phyloP scores from a whole-genome alignment of 1,140 invertebrate species.

The Sitobion miscanthi region DNA sequence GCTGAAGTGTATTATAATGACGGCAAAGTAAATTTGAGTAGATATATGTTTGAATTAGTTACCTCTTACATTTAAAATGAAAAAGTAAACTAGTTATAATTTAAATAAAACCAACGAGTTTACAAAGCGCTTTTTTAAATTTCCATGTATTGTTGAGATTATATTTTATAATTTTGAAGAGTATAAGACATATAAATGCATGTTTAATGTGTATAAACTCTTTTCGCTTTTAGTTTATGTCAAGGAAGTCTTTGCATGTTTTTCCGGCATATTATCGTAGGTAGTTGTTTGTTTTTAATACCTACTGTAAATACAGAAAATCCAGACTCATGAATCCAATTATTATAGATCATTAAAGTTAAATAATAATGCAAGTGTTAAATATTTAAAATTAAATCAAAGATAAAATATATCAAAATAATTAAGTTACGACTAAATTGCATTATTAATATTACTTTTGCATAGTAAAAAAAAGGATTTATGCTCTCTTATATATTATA shows the following conservation, averaged over 20 bases:
- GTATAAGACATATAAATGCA: background rate
- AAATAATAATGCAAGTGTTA: background rate
- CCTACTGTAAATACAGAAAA: background rate
- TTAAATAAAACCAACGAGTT: background rate
- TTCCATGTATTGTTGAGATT: background rate
- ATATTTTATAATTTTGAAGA: background rate
- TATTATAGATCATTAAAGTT: background rate
- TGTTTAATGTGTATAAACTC: background rate
- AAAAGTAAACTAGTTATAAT: background rate
- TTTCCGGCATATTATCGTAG: background rate
- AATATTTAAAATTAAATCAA: background rate
- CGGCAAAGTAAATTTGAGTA: background rate
- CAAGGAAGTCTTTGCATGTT: background rate
- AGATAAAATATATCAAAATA: background rate
- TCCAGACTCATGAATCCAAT: background rate
- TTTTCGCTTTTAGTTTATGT: background rate
- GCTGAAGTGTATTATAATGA: background rate
- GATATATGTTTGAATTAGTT: background rate
- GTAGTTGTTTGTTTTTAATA: background rate
- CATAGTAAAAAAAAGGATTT: background rate
- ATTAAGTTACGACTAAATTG: background rate
- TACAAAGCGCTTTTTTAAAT: background rate
- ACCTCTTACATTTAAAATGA: background rate
- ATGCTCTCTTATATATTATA: background rate
- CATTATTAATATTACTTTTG: background rate